A percentile compares a stretch with the other conserved stretches of the same genome.
These are phyloP conservation scores for Saiga tatarica DNA, from an alignment of 2,113 vertebrate genomes.

Conservation along the genomic window DNA sequence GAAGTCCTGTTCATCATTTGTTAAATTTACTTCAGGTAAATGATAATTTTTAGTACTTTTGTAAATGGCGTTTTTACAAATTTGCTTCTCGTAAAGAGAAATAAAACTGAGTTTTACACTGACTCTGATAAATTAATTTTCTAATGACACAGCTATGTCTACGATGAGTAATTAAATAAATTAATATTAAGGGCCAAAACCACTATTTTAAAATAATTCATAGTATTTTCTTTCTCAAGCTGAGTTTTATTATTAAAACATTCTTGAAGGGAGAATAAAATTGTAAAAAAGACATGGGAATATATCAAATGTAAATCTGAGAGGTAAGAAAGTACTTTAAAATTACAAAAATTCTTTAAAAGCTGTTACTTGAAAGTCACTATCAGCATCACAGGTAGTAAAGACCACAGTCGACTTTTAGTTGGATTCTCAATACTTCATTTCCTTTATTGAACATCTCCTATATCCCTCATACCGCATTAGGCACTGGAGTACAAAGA, in stretches of 20 bases:
- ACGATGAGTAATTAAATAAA: not conserved
- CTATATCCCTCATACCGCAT: not conserved
- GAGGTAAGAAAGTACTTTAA: not conserved
- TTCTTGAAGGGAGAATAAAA: not conserved
- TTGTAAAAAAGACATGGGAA: not conserved
- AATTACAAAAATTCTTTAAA: not conserved
- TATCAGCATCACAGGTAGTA: not conserved
- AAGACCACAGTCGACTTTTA: not conserved
- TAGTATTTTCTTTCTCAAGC: not conserved
- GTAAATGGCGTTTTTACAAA: not conserved
- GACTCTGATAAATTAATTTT: not conserved
- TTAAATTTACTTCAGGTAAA: not conserved
- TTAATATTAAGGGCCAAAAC: not conserved
- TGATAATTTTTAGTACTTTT: not conserved
- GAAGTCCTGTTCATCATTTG: not conserved
- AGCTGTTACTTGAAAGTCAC: not conserved
- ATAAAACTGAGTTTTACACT: not conserved
- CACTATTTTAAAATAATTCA: not conserved
- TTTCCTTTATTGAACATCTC: not conserved
- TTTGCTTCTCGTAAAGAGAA: not conserved
- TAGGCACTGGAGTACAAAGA: not conserved
- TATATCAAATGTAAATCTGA: not conserved
- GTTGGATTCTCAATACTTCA: not conserved
- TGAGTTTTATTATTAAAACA: conserved; percentile 18
- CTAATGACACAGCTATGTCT: not conserved